Evolutionary conservation across 2,888 invertebrate genomes (phyloP).

Genomic region (Lasioglossum vierecki): DNA sequence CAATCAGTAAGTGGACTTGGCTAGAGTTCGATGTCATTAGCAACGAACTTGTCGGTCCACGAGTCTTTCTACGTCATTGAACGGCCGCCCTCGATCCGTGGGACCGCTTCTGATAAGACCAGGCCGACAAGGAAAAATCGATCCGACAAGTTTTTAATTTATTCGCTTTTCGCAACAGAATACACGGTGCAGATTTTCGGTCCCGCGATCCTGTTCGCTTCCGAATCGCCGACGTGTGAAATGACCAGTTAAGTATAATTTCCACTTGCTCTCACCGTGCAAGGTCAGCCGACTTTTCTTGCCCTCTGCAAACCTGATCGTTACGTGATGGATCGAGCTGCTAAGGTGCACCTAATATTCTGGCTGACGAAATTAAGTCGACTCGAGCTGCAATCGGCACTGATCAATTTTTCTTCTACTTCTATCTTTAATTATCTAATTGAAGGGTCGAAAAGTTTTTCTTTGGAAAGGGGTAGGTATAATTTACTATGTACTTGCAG

Average conservation of each 20-base stretch:
- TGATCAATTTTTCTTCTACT: background rate
- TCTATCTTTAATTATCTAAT: too few species aligned
- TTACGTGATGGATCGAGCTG: background rate
- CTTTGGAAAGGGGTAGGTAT: too few species aligned
- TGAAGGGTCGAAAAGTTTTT: too few species aligned
- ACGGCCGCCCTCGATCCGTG: conserved; percentile 33
- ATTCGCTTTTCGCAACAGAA: background rate
- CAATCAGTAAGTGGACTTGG: conserved; percentile 21
- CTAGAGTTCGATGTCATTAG: conserved; percentile 16
- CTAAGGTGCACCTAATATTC: too few species aligned
- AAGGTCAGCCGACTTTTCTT: background rate
- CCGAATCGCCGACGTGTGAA: background rate
- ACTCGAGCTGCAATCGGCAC: background rate
- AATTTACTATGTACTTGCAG: too few species aligned
- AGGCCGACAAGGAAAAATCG: conserved; percentile 7
- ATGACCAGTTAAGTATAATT: background rate
- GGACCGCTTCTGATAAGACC: conserved; percentile 21
- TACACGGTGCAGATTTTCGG: background rate
- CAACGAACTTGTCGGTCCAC: conserved; percentile 28
- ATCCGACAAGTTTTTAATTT: background rate
- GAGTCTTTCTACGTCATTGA: conserved; percentile 32
- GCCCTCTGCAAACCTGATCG: background rate
- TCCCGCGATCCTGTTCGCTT: background rate
- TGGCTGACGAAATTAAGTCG: background rate
- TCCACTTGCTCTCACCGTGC: background rate